A percentile compares a stretch with the other conserved stretches of the same genome.
These are phyloP conservation scores for Brachionus rotundiformis DNA, from an alignment of 1,140 invertebrate species.

Conservation along the genomic window DNA sequence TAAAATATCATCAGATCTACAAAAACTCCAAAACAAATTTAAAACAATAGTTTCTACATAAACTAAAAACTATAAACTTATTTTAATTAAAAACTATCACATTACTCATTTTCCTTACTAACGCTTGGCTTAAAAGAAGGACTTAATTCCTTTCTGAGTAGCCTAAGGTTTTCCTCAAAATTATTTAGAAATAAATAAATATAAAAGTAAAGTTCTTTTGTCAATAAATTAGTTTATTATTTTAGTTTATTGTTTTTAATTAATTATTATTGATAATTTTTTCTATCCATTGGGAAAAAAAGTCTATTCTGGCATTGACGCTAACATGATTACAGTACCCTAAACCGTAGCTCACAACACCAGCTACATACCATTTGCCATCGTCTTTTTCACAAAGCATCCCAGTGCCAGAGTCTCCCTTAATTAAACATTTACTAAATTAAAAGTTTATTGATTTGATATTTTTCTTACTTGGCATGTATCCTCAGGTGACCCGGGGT, in stretches of 20 bases:
- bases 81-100: no score
- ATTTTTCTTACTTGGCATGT: slow-evolving; percentile 15
- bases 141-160: no score
- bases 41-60: no score
- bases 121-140: no score
- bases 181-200: no score
- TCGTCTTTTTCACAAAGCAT: slow-evolving; percentile 44
- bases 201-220: no score
- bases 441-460: not conserved
- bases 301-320: not conserved
- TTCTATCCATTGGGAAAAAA: slow-evolving; percentile 19
- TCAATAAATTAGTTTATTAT: no score
- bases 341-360: slow-evolving; percentile 34
- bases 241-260: not conserved
- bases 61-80: no score
- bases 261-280: slow-evolving; percentile 6
- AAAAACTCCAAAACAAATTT: no score
- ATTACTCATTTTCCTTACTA: no score
- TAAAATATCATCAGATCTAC: no score
- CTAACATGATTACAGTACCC: not conserved
- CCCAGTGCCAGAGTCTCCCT: slow-evolving; percentile 42
- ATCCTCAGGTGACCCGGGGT: not conserved
- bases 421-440: not conserved
- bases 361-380: slow-evolving; percentile 25
- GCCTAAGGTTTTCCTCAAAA: no score